These are phyloP conservation scores for Alca torda DNA, from an alignment of 2,797 vertebrate species.

Conservation along the genomic window DNA sequence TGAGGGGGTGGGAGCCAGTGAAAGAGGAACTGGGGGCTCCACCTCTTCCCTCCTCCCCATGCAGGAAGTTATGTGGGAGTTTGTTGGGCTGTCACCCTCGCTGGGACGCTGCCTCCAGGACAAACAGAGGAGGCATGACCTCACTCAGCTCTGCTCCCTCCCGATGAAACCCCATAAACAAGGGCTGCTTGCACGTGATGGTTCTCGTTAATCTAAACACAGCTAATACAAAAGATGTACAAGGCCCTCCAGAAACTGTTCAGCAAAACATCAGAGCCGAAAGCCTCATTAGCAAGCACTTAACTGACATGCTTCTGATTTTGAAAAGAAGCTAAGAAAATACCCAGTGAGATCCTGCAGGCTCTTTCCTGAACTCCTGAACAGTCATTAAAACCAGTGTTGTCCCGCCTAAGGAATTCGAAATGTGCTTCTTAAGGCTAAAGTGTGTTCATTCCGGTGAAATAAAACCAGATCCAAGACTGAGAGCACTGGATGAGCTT, in stretches of 20 bases:
- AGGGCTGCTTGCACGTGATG: background rate
- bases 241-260: background rate
- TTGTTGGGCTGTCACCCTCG: background rate
- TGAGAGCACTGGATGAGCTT: background rate
- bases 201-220: conserved; percentile 27
- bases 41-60: background rate
- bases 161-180: background rate
- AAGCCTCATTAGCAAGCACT: background rate
- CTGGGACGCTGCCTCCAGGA: background rate
- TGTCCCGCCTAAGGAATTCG: background rate
- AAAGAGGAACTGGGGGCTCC: background rate
- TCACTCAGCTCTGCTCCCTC: background rate
- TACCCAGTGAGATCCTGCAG: background rate
- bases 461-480: background rate
- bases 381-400: background rate
- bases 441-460: background rate
- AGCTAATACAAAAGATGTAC: background rate
- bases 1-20: background rate
- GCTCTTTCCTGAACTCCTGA: background rate
- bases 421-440: background rate
- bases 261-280: background rate
- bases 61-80: conserved; percentile 1
- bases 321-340: conserved; percentile 28
- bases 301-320: background rate
- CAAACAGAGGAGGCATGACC: conserved; percentile 35